These are phyloP conservation scores for Nipponacmea schrenckii DNA, from an alignment of 2,888 invertebrate genomes.

Conservation along the genomic window DNA sequence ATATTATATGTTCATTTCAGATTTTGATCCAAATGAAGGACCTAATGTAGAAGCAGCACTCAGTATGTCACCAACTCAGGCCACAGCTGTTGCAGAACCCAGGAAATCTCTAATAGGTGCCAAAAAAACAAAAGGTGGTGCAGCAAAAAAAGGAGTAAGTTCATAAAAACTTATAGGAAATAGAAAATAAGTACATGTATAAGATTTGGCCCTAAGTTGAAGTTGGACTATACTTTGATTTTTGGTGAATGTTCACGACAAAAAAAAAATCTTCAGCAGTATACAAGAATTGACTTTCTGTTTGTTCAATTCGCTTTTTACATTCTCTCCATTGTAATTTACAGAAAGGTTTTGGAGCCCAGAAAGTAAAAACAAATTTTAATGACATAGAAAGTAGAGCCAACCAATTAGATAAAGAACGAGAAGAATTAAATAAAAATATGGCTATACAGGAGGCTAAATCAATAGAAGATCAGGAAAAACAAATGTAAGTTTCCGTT, in stretches of 20 bases:
- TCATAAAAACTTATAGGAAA: slow-evolving; percentile 7
- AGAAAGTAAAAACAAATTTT: slow-evolving; percentile 93
- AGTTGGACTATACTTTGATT: no score
- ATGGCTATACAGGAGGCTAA: slow-evolving; percentile 48
- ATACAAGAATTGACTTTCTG: no score
- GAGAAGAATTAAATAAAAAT: slow-evolving; percentile 65
- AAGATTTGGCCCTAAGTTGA: no score
- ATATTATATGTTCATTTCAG: background rate
- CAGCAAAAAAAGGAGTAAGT: slow-evolving; percentile 78
- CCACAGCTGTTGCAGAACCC: slow-evolving; percentile 60
- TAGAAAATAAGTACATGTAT: no score
- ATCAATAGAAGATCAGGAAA: slow-evolving; percentile 76
- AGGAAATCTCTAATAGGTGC: slow-evolving; percentile 80
- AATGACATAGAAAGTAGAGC: slow-evolving; percentile 93
- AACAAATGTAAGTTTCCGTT: slow-evolving; percentile 64
- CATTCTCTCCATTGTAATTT: slow-evolving; percentile 2
- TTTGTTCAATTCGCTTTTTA: no score
- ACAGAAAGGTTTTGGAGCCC: slow-evolving; percentile 80
- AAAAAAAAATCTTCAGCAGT: no score
- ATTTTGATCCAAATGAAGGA: slow-evolving; percentile 55
- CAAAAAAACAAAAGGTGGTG: slow-evolving; percentile 73
- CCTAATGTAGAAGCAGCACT: slow-evolving; percentile 71
- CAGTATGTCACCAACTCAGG: slow-evolving; percentile 65
- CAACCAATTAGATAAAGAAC: slow-evolving; percentile 83
- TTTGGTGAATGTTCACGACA: no score